These are phyloP conservation scores for Julus scanicus DNA, from an alignment of 2,888 invertebrate genomes.

Conservation along the genomic window DNA sequence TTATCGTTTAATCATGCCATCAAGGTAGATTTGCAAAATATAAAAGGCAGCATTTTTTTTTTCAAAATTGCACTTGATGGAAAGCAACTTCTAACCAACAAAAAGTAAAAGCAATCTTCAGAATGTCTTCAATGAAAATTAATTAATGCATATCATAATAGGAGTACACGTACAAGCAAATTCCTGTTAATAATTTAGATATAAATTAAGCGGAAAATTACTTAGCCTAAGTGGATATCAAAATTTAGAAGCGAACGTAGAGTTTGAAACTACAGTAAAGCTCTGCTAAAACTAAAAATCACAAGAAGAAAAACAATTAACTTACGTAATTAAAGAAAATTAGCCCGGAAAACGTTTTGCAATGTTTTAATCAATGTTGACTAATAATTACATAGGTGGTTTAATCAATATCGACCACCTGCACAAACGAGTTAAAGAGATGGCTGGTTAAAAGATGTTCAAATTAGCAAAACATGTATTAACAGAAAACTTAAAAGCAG, in stretches of 20 bases:
- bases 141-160: background rate
- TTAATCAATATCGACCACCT: slow-evolving; percentile 1
- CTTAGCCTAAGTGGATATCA: slow-evolving; percentile 11
- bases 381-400: slow-evolving; percentile 11
- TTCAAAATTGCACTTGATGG: background rate
- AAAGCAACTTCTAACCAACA: background rate
- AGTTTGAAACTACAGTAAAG: background rate
- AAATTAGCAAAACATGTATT: slow-evolving; percentile 8
- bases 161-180: background rate
- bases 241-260: background rate
- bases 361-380: background rate
- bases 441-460: background rate
- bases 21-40: background rate
- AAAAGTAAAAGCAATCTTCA: background rate
- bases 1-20: too few relatives aligned
- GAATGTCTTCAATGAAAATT: background rate
- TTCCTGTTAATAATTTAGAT: background rate
- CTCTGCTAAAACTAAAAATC: background rate
- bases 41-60: background rate
- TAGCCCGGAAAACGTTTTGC: background rate
- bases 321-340: background rate
- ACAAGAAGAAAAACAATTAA: background rate
- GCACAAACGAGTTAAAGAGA: background rate
- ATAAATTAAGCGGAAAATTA: background rate
- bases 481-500: background rate